Evolutionary conservation across 1,140 invertebrate species (phyloP), one percentile per base, ranked within the genome.

Genomic region (Anastrepha obliqua): DNA sequence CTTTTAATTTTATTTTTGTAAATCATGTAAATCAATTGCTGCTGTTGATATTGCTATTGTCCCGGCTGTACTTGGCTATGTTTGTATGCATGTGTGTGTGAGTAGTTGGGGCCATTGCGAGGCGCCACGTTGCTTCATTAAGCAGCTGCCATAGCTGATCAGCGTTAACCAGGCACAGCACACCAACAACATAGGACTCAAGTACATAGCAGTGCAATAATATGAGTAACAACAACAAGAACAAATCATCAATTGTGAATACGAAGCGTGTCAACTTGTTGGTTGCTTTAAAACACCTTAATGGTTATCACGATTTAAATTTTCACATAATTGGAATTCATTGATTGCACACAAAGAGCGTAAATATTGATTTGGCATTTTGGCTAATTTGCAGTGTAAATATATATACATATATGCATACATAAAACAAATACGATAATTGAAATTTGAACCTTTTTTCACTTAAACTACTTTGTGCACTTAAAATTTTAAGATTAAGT

Each of bases 211-310:
- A 62, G 15, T 85, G 39, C 59, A 58, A 87, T 86, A 86, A 67
- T n/a, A 65, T 6, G 60, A 88, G 62, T 62, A 88, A 85, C 51
- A 87, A 90, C 81, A 70, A 58, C n/a, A 81, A 81, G 3, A n/a
- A 9, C 29, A 29, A 29, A 29, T 9, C 44, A 51, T 13, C 39
- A 51, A 55, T 55, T 81, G 47, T 42, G 42, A 81, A 81, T 81
- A 51, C 55, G 59, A 88, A 67, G 85, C 85, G 74, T 81, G 74
- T 81, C 74, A 81, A 81, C 74, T 81, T 81, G 74, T 81, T 81
- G 74, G 74, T 58, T 81, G 74, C 44, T 8, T 51, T 3, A 42
- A 81, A 51, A 81, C 74, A 81, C 74, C 74, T 81, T 81, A 86
- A 86, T 86, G 85, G 29, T 60, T 59, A 62, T 60, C 85, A 86